Percentiles rank a stretch among this genome's conserved stretches.
Evolutionary conservation across 2,888 invertebrate genomes (phyloP).

Genomic region (Leptogaster cylindrica): DNA sequence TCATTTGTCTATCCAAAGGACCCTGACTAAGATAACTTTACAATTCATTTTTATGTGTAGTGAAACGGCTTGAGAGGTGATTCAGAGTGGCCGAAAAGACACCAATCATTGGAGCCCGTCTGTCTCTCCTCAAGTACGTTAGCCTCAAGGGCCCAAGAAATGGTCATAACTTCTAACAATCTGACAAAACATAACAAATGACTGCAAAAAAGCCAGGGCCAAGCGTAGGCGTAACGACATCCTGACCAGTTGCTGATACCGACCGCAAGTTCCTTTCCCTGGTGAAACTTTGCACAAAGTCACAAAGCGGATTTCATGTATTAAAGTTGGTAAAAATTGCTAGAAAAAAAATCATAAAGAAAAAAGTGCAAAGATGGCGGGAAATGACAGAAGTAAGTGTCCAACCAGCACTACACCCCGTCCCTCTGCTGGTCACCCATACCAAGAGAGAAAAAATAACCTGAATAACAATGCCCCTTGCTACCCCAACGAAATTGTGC

Average conservation of each 20-base stretch:
- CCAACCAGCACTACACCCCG: not conserved
- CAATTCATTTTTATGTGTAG: too few species aligned
- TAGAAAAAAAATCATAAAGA: constrained; percentile 5
- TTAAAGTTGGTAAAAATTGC: constrained; percentile 10
- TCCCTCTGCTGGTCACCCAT: too few species aligned
- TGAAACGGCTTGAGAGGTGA: too few species aligned
- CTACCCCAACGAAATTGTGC: constrained; percentile 46
- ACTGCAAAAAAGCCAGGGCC: constrained; percentile 14
- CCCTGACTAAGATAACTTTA: too few species aligned
- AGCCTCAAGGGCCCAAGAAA: constrained; percentile 15
- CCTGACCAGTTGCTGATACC: constrained; percentile 29
- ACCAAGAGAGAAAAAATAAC: constrained; percentile 26
- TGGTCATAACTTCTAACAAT: constrained; percentile 34
- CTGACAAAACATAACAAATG: constrained; percentile 35
- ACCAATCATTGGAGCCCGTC: too few species aligned
- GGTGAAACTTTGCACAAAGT: constrained; percentile 14
- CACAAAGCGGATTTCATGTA: constrained; percentile 29
- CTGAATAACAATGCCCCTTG: constrained; percentile 25
- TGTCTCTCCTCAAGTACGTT: too few species aligned
- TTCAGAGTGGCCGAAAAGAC: too few species aligned
- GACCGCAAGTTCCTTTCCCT: not conserved
- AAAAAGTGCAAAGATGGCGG: constrained; percentile 30
- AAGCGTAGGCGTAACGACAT: constrained; percentile 37
- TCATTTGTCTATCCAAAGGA: too few species aligned
- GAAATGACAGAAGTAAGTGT: constrained; percentile 15